Evolutionary conservation across 1,140 invertebrate genomes (phyloP).

Genomic region (Bombus pascuorum): DNA sequence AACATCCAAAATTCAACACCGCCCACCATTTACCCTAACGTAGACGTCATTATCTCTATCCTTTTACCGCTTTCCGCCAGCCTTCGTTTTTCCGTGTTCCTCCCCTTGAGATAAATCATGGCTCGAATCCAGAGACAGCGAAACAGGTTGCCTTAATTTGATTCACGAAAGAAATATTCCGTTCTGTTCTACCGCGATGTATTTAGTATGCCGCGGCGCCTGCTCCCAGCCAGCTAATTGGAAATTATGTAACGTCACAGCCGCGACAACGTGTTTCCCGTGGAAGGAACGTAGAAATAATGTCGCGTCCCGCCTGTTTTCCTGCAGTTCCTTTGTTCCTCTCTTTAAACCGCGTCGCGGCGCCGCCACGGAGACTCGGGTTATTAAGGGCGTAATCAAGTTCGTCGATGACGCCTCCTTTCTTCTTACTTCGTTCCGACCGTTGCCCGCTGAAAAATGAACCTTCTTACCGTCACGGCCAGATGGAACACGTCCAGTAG

Average conservation of each 20-base stretch:
- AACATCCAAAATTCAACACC: too few relatives aligned
- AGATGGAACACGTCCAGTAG: not conserved
- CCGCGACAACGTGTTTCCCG: slow-evolving; percentile 31
- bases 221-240: slow-evolving; percentile 51
- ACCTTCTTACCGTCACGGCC: not conserved
- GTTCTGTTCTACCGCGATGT: not conserved
- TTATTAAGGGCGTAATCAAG: slow-evolving; percentile 54
- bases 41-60: not conserved
- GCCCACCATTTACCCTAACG: too few relatives aligned
- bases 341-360: not conserved
- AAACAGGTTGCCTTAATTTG: slow-evolving; percentile 1
- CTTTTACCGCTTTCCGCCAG: too few relatives aligned
- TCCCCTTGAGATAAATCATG: not conserved
- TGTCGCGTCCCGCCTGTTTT: not conserved
- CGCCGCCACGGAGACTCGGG: not conserved
- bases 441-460: not conserved
- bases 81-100: not conserved
- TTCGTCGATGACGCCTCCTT: slow-evolving; percentile 28
- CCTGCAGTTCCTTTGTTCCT: slow-evolving; percentile 15
- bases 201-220: slow-evolving; percentile 34
- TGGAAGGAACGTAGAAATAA: slow-evolving; percentile 22
- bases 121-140: not conserved
- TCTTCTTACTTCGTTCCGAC: not conserved
- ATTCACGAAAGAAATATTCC: slow-evolving; percentile 1
- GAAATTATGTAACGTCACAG: slow-evolving; percentile 44